phyloP scores from a whole-genome alignment of 2,888 invertebrate species.

The Chalcosyrphus nemorum region DNA sequence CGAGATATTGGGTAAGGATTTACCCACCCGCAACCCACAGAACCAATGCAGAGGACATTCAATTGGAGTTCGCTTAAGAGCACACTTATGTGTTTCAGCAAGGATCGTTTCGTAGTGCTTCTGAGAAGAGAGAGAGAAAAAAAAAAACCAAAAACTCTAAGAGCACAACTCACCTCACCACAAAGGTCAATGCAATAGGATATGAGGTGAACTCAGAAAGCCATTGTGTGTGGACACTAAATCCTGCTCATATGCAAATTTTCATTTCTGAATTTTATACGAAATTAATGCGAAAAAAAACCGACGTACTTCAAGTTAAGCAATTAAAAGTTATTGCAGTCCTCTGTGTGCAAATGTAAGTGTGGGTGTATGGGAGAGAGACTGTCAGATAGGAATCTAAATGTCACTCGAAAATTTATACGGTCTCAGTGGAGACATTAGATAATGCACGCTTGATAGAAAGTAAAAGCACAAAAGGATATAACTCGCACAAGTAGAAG shows the following conservation, averaged over 20 bases:
- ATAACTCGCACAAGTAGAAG: neutral
- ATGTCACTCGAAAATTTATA: constrained; percentile 23
- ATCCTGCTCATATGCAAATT: constrained; percentile 1
- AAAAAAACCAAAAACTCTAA: constrained; percentile 2
- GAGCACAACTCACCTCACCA: constrained; percentile 25
- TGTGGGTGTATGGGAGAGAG: constrained; percentile 4
- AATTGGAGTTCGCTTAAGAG: constrained; percentile 38
- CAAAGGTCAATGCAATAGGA: constrained; percentile 61
- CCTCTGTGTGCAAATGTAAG: too few relatives aligned
- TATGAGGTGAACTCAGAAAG: constrained; percentile 2
- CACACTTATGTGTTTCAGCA: constrained; percentile 21
- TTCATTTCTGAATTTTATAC: constrained; percentile 3
- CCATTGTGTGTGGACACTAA: neutral
- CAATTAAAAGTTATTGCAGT: constrained; percentile 57
- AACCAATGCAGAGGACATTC: constrained; percentile 51
- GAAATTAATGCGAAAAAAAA: constrained; percentile 12
- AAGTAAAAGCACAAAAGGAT: constrained; percentile 23
- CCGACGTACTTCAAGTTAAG: neutral
- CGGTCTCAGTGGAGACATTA: neutral
- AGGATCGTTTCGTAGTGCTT: constrained; percentile 2
- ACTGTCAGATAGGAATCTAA: constrained; percentile 26
- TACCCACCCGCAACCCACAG: constrained; percentile 30
- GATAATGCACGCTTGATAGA: neutral
- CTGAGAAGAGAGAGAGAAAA: neutral
- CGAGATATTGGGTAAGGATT: constrained; percentile 1